These are phyloP conservation scores for Habrosyne pyritoides DNA, from an alignment of 2,888 invertebrate genomes.

Conservation along the genomic window DNA sequence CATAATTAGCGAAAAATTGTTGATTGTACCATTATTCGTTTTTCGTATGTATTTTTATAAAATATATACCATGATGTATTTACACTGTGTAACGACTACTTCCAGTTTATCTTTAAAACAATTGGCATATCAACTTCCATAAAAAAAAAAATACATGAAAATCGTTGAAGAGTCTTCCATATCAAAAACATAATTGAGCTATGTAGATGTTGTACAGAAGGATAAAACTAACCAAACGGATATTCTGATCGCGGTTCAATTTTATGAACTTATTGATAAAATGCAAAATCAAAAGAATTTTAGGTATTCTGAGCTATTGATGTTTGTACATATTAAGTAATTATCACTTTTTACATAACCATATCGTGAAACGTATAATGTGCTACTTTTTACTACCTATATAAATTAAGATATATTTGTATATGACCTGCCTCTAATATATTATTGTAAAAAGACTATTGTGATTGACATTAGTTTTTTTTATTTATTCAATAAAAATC, in stretches of 20 bases:
- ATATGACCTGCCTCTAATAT: slow-evolving; percentile 7
- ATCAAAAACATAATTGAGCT: slow-evolving; percentile 79
- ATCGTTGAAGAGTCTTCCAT: slow-evolving; percentile 81
- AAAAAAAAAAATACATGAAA: slow-evolving; percentile 69
- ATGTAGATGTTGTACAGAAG: slow-evolving; percentile 17
- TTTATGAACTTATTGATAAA: neutral
- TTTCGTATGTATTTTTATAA: slow-evolving; percentile 82
- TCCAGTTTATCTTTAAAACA: slow-evolving; percentile 71
- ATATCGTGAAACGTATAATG: slow-evolving; percentile 39
- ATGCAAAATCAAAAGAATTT: neutral
- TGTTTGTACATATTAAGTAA: slow-evolving; percentile 16
- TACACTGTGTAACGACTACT: slow-evolving; percentile 75
- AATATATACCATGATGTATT: slow-evolving; percentile 78
- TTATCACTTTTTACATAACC: slow-evolving; percentile 31
- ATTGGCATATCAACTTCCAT: slow-evolving; percentile 84
- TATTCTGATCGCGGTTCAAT: neutral
- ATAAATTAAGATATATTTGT: slow-evolving; percentile 9
- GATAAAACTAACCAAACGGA: slow-evolving; percentile 4
- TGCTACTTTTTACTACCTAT: slow-evolving; percentile 27
- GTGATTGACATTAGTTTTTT: neutral
- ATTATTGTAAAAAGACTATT: slow-evolving; percentile 3
- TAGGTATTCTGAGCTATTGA: neutral
- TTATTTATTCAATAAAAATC: slow-evolving; percentile 15
- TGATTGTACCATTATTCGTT: slow-evolving; percentile 65
- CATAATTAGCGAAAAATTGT: slow-evolving; percentile 62